Evolutionary conservation across 2,113 vertebrate genomes (phyloP).

Genomic region (Onychostoma macrolepis): DNA sequence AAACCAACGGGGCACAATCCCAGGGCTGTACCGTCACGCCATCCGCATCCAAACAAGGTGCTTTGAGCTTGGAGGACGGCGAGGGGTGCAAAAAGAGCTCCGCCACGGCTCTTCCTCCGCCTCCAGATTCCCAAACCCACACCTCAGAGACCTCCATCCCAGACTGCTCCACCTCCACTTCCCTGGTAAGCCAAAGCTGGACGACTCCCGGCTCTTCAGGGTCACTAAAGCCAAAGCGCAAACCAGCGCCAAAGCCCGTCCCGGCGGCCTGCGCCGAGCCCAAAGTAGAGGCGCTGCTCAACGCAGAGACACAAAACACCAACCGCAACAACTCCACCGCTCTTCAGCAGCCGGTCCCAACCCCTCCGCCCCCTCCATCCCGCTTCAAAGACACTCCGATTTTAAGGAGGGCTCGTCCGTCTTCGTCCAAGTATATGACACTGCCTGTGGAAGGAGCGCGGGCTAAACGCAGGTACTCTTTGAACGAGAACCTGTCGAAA

Average conservation of each 20-base stretch:
- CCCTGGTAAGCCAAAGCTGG: constrained; percentile 84
- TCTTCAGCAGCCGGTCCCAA: constrained; percentile 74
- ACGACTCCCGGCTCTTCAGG: constrained; percentile 71
- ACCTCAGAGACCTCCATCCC: constrained; percentile 81
- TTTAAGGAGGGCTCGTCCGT: constrained; percentile 81
- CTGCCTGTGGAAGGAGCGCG: constrained; percentile 78
- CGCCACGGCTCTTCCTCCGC: constrained; percentile 59
- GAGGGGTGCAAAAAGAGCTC: constrained; percentile 74
- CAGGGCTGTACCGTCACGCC: constrained; percentile 85
- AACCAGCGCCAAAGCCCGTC: constrained; percentile 79
- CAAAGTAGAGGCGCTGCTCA: constrained; percentile 71
- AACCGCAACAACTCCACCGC: constrained; percentile 97
- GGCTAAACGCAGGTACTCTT: constrained; percentile 85
- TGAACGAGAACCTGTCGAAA: constrained; percentile 81
- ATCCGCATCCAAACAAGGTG: constrained; percentile 85
- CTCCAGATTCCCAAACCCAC: constrained; percentile 72
- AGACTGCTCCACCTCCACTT: constrained; percentile 85
- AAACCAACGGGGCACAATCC: constrained; percentile 90
- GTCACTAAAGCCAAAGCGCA: constrained; percentile 88
- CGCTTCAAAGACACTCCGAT: constrained; percentile 74
- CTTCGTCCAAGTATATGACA: constrained; percentile 83
- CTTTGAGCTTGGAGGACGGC: constrained; percentile 79
- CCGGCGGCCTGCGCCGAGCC: constrained; percentile 59
- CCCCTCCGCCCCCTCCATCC: constrained; percentile 61
- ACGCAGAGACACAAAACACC: constrained; percentile 88